Conservation (phyloP, 1,140 invertebrate genomes). For the Brachionus koreanus region DNA sequence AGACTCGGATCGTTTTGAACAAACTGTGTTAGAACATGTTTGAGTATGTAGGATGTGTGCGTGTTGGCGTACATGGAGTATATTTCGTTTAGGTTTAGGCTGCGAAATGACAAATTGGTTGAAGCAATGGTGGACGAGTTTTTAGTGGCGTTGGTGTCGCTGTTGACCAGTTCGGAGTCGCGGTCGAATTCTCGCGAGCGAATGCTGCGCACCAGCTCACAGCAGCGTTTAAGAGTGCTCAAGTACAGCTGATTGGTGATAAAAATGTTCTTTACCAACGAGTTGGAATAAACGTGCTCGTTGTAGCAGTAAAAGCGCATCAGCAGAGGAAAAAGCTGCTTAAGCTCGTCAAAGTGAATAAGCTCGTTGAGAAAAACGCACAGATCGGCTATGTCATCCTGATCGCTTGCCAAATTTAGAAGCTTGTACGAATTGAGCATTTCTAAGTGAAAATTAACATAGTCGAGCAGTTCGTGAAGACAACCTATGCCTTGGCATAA, state of each 20-base stretch:
- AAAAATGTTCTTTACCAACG: neutral
- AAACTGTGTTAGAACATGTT: slow-evolving; percentile 21
- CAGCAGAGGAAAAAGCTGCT: neutral
- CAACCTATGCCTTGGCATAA: neutral
- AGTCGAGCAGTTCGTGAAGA: slow-evolving; percentile 5
- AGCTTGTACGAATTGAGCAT: neutral
- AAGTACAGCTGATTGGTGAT: slow-evolving; percentile 32
- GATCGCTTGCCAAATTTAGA: neutral
- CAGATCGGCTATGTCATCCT: neutral
- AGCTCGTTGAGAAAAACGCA: neutral
- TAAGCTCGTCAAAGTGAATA: slow-evolving; percentile 21
- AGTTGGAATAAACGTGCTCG: slow-evolving; percentile 31
- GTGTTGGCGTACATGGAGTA: slow-evolving; percentile 36
- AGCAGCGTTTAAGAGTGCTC: neutral
- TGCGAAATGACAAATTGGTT: neutral
- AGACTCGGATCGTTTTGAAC: slow-evolving; percentile 20
- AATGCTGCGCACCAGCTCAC: neutral
- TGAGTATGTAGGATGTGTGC: slow-evolving; percentile 25
- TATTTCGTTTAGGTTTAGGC: slow-evolving; percentile 24
- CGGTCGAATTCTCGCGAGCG: neutral
- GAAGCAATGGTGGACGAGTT: slow-evolving; percentile 17
- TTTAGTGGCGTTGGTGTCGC: slow-evolving; percentile 17
- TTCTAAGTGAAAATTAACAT: neutral
- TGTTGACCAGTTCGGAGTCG: neutral
- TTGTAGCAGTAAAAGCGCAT: slow-evolving; percentile 44